Evolutionary conservation across 2,113 vertebrate species (phyloP).

Genomic region (Neogale vison): DNA sequence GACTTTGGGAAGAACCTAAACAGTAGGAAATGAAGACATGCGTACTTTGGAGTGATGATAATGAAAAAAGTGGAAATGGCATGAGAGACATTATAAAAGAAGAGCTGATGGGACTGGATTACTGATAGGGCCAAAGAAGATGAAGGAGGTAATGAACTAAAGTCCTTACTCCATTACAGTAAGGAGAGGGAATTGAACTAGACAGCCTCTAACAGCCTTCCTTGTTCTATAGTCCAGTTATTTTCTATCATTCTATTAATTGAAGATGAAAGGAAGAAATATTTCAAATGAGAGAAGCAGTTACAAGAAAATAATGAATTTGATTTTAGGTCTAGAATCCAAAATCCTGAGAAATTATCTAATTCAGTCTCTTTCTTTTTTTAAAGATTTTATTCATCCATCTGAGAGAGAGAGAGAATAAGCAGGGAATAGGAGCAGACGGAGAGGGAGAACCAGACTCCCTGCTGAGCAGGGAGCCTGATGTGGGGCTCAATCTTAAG

Average conservation of each 20-base stretch:
- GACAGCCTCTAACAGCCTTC: background rate
- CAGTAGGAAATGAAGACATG: background rate
- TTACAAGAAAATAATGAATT: background rate
- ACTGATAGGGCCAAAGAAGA: background rate
- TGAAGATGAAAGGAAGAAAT: slow-evolving; percentile 27
- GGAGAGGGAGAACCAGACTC: background rate
- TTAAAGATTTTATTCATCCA: background rate
- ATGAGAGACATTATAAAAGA: background rate
- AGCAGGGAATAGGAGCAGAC: background rate
- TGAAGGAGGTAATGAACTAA: background rate
- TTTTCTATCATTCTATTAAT: background rate
- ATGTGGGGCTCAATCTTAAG: background rate
- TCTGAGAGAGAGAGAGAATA: background rate
- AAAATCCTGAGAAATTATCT: slow-evolving; percentile 5
- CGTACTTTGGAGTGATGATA: background rate
- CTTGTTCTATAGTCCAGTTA: background rate
- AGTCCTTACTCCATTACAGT: background rate
- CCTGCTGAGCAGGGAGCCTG: background rate
- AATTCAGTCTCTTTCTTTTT: background rate
- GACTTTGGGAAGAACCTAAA: background rate
- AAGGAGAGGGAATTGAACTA: background rate
- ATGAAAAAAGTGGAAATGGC: background rate
- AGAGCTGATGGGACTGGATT: background rate
- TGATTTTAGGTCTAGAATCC: slow-evolving; percentile 27
- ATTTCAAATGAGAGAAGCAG: background rate